phyloP scores from a whole-genome alignment of 2,797 vertebrate species.

The Cygnus olor region DNA sequence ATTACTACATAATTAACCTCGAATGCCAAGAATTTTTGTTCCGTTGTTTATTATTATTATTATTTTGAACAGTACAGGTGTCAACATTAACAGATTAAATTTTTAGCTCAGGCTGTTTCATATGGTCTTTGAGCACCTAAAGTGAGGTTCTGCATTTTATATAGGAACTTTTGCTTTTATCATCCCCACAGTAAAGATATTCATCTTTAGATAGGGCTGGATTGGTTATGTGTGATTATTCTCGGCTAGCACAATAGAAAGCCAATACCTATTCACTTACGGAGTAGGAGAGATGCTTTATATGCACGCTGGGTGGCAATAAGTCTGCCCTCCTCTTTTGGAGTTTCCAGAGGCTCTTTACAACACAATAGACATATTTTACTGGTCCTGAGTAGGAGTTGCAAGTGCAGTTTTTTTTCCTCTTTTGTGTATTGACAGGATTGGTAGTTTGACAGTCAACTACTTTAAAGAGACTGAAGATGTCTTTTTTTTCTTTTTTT shows the following conservation, averaged over 20 bases:
- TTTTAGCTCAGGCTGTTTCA: background rate
- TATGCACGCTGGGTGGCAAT: background rate
- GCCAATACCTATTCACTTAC: background rate
- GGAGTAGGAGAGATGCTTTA: background rate
- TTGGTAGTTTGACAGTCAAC: background rate
- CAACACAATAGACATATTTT: background rate
- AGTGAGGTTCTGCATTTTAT: background rate
- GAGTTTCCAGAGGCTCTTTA: background rate
- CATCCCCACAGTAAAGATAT: background rate
- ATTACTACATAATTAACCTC: constrained; percentile 34
- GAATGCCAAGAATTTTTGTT: constrained; percentile 1
- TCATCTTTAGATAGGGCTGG: background rate
- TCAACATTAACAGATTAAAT: background rate
- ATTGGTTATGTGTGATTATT: background rate
- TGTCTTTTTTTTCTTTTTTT: background rate
- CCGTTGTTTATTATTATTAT: background rate
- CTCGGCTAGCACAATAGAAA: background rate
- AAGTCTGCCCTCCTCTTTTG: background rate
- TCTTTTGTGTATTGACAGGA: background rate
- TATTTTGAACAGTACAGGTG: background rate
- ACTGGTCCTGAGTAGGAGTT: background rate
- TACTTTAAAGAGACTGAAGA: background rate
- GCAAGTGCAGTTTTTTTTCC: accelerated
- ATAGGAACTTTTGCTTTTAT: background rate
- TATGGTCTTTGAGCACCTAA: background rate